A percentile compares a stretch with the other conserved stretches of the same genome.
phyloP scores from a whole-genome alignment of 2,888 invertebrate species.

The Colletes collaris region DNA sequence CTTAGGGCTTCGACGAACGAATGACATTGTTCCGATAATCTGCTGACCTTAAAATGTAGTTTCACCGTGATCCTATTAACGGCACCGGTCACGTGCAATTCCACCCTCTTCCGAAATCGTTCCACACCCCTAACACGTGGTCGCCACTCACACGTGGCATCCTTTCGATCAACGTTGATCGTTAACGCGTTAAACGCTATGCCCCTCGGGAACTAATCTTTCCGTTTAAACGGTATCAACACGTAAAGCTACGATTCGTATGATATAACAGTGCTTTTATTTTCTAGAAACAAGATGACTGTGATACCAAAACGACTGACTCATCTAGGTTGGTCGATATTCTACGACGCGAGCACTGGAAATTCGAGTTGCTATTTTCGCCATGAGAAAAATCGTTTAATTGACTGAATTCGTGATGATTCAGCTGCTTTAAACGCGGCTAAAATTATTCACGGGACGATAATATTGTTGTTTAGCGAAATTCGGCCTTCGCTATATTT shows the following conservation, averaged over 20 bases:
- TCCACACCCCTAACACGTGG: too few species aligned
- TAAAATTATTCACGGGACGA: conserved; percentile 53
- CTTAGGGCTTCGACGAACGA: conserved; percentile 61
- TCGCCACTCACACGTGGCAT: too few species aligned
- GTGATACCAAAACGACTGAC: conserved; percentile 17
- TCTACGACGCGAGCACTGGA: conserved; percentile 3
- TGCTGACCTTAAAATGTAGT: conserved; percentile 76
- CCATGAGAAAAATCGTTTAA: conserved; percentile 20
- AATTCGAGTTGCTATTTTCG: conserved; percentile 17
- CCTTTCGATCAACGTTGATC: too few species aligned
- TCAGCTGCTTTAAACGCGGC: conserved; percentile 27
- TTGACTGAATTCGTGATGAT: conserved; percentile 16
- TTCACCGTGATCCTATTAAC: conserved; percentile 73
- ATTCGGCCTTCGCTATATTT: not conserved
- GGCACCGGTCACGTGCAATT: conserved; percentile 64
- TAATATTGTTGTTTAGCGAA: conserved; percentile 6
- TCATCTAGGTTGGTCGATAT: conserved; percentile 42
- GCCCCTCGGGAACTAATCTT: too few species aligned
- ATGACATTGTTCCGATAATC: conserved; percentile 66
- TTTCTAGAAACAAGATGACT: conserved; percentile 57
- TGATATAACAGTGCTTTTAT: not conserved
- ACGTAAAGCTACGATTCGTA: too few species aligned
- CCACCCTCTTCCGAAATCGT: conserved; percentile 46
- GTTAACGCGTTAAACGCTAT: too few species aligned
- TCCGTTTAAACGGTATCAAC: too few species aligned